Evolutionary conservation across 2,888 invertebrate genomes (phyloP), one percentile per base, ranked within the genome.

Genomic region (Alsophila aescularia): DNA sequence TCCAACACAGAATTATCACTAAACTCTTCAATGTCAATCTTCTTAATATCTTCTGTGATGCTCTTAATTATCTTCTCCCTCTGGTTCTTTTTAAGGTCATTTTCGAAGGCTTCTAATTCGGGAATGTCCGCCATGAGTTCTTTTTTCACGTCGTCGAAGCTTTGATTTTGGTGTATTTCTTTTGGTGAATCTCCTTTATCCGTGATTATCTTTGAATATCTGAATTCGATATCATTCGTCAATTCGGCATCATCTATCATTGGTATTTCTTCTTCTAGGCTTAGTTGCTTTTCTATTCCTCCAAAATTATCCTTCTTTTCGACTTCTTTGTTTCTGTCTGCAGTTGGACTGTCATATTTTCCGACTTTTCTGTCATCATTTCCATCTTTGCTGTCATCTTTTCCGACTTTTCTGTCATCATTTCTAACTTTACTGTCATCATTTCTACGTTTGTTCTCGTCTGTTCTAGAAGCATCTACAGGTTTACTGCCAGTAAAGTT

Each of bases 61-160:
- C 87, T 87, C 42, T 92, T 92, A 0, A 93, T 83, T 66, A 85
- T 75, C 54, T 85, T 85, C 37, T 92, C 90, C 64, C 93, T 87
- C 53, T 93, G 93, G 73, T 75, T 92, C 70, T 81, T 87, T 83
- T 83, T 92, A 60, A 83, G 83, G 76, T 87, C 93, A 78, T 75
- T 93, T 73, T 83, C 93, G 70, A 92, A 91, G 40, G 90, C 91
- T 62, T 92, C 92, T 53, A 92, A 64, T 52, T 92, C 92, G 3
- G 92, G 92, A 64, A 92, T 92, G 55, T 92, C 92, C 0, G 91
- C 92, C 85, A 92, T 92, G 31, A 92, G 55, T 66, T 92, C 92
- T 49, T 90, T 85, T 59, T 88, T 91, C 3, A 92, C 89, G 53
- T 92, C 92, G 59, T 92, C 91, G 35, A 92, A 92, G 45, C 91